Base-by-base conservation (phyloP, 2,888 invertebrate species). In the Agrotis segetum region DNA sequence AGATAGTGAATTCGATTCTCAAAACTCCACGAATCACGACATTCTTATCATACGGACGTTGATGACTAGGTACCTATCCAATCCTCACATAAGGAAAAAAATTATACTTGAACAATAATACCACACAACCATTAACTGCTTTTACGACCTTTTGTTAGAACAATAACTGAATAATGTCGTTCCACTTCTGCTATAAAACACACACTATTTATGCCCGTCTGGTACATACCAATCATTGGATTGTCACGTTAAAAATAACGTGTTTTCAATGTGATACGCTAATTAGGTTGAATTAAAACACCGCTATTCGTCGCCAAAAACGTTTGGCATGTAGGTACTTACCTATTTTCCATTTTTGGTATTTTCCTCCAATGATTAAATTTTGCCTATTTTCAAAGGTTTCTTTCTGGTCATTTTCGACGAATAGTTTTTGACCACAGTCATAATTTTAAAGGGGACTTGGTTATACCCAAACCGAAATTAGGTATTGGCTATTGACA, bases 191-290 rank as follows among this genome's bases (percentile, higher is more conserved):
- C n/a, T 16, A 46, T 62, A 50, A 55, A 71, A 71, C 4, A 29
- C 34, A 71, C 7, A 19, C 34, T 2, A 13, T 56, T 56, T 34
- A 56, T 56, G 40, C 9, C 40, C 9, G 40, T 40, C 40, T 40
- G 40, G 40, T 11, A 17, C 46, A 21, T 47, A 67, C 17, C 63
- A 19, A 44, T 56, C n/a, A 34, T 29, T 19, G 14, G 11, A 50
- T 50, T 66, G 34, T 40, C 53, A 67, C 76, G 68, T 64, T 60
- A 2, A 34, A 50, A 76, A 55, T 55, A 60, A 63, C 77, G 40
- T 56, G 63, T 63, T 60, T 74, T 67, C 24, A 66, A 61, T 34
- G 56, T 56, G 17, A 56, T 53, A 74, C 56, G 47, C 47, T 49
- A 58, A 74, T 61, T 49, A 46, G 13, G 6, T 63, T 53, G 17